These are phyloP conservation scores for Serilophus lunatus DNA, from an alignment of 2,113 vertebrate genomes.

Conservation along the genomic window DNA sequence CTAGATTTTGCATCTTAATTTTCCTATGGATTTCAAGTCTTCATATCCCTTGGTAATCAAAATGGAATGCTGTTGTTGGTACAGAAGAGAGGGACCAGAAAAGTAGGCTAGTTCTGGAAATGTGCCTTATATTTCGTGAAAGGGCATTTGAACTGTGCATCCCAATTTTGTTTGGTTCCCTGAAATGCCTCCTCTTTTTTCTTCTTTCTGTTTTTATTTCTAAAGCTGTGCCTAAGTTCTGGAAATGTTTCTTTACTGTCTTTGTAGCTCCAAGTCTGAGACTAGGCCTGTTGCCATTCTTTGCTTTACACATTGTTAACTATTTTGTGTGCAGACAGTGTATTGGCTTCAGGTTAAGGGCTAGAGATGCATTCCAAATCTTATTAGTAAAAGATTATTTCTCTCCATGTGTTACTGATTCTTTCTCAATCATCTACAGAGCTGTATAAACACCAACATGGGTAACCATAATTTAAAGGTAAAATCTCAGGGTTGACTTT, in stretches of 20 bases:
- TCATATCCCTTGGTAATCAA: neutral
- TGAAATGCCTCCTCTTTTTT: neutral
- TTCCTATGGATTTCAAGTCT: neutral
- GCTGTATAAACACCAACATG: neutral
- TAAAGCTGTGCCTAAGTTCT: neutral
- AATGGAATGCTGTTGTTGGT: neutral
- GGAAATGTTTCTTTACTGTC: neutral
- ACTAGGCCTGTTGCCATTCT: neutral
- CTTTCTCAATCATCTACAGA: neutral
- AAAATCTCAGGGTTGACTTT: neutral
- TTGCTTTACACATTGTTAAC: neutral
- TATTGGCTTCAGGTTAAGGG: neutral
- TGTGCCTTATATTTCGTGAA: neutral
- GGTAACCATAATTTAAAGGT: neutral
- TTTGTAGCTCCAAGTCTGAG: neutral
- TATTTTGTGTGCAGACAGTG: neutral
- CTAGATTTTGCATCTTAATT: neutral
- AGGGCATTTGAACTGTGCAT: neutral
- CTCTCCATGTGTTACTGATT: conserved; percentile 2
- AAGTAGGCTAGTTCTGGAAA: neutral
- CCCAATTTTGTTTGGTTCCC: neutral
- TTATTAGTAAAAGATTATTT: neutral
- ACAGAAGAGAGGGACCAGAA: neutral
- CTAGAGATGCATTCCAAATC: neutral
- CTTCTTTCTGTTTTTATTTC: neutral